Conservation (phyloP, 2,113 vertebrate genomes). For the Tenrec ecaudatus region DNA sequence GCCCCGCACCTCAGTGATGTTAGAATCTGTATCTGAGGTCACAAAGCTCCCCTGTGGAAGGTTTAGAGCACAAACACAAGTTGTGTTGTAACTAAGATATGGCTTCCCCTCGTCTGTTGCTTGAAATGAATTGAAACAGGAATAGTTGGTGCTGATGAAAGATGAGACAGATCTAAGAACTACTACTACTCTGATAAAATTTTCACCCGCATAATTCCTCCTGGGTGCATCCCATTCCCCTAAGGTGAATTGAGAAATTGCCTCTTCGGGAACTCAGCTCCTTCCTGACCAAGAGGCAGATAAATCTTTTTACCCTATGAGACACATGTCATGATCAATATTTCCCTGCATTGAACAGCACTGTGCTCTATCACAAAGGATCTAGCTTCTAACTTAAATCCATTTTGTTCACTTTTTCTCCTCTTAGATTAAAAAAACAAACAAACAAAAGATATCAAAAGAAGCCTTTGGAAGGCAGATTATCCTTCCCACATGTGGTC, state of each 20-base stretch:
- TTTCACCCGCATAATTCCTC: not conserved
- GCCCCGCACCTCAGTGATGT: not conserved
- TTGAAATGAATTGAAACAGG: slow-evolving; percentile 19
- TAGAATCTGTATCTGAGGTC: not conserved
- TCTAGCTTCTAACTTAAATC: slow-evolving; percentile 38
- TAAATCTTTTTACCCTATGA: not conserved
- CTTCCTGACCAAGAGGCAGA: not conserved
- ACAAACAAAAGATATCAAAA: slow-evolving; percentile 4
- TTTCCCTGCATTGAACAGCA: not conserved
- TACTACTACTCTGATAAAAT: not conserved
- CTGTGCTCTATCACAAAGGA: slow-evolving; percentile 31
- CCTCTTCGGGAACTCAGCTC: not conserved
- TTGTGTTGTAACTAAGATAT: slow-evolving; percentile 6
- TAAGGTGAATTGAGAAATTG: not conserved
- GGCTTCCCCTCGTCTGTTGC: not conserved
- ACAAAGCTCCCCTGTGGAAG: not conserved
- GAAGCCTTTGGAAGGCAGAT: slow-evolving; percentile 47
- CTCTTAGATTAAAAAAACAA: slow-evolving; percentile 16
- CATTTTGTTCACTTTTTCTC: slow-evolving; percentile 28
- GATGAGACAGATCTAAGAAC: not conserved
- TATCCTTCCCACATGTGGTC: not conserved
- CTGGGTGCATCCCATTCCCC: not conserved
- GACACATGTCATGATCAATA: slow-evolving; percentile 14
- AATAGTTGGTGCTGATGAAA: not conserved
- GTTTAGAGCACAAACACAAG: not conserved